Conservation (phyloP, 2,888 invertebrate species). For the Apodemia duryi region DNA sequence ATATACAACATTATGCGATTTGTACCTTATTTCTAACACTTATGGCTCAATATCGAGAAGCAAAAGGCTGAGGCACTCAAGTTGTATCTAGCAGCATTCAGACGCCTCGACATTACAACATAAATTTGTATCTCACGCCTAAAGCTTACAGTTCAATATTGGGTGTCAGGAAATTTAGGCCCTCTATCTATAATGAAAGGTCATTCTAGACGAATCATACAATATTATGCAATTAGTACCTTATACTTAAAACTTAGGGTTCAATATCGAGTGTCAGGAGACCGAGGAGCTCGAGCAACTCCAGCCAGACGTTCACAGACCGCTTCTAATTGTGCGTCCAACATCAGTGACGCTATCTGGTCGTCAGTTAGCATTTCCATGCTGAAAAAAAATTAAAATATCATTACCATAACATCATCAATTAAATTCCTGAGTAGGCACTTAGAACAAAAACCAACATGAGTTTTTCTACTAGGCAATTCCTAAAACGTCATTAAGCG, state of each 20-base stretch:
- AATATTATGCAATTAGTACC: slow-evolving; percentile 16
- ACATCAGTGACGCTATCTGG: slow-evolving; percentile 86
- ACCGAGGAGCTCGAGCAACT: slow-evolving; percentile 42
- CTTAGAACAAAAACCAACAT: too few species aligned
- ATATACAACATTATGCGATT: too few species aligned
- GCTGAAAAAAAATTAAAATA: slow-evolving; percentile 58
- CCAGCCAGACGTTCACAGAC: slow-evolving; percentile 84
- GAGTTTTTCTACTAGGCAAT: too few species aligned
- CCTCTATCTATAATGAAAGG: background rate
- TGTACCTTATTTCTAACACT: slow-evolving; percentile 16
- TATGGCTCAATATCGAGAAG: slow-evolving; percentile 21
- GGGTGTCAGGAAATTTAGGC: background rate
- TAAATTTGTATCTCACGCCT: background rate
- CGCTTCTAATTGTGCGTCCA: slow-evolving; percentile 84
- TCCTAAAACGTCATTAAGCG: too few species aligned
- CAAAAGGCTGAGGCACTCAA: slow-evolving; percentile 34
- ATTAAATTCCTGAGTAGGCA: too few species aligned
- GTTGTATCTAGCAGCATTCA: slow-evolving; percentile 24
- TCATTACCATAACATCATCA: background rate
- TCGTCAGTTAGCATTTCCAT: slow-evolving; percentile 88
- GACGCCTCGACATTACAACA: too few species aligned
- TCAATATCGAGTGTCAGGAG: slow-evolving; percentile 28
- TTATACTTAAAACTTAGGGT: slow-evolving; percentile 15
- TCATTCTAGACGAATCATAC: background rate
- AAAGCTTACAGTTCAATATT: background rate